phyloP scores from a whole-genome alignment of 2,888 invertebrate species.

The Muschampia staudingeri region DNA sequence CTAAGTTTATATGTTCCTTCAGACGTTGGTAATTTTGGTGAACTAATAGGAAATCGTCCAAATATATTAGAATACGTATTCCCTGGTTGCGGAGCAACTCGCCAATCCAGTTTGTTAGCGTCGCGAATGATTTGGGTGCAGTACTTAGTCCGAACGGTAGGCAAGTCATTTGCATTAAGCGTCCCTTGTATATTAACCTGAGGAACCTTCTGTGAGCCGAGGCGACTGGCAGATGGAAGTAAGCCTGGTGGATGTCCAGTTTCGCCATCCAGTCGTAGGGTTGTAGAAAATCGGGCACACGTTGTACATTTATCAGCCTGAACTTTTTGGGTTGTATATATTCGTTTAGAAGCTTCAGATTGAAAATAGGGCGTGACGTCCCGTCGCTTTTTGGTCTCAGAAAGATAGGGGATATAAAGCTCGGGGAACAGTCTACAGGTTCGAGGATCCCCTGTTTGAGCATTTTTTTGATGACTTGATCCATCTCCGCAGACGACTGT shows the following conservation, averaged over 20 bases:
- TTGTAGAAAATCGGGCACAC: neutral
- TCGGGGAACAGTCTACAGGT: neutral
- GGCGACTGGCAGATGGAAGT: neutral
- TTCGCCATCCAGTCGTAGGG: slow-evolving; percentile 6
- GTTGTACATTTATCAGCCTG: neutral
- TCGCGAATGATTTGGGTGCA: neutral
- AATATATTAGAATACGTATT: neutral
- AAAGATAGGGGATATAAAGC: neutral
- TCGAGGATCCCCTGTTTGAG: neutral
- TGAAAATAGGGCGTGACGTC: slow-evolving; percentile 2
- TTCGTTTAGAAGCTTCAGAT: neutral
- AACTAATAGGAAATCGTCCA: slow-evolving; percentile 4
- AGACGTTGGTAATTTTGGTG: neutral
- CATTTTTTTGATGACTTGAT: neutral
- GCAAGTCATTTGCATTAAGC: neutral
- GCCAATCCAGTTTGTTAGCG: neutral
- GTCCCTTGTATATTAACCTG: neutral
- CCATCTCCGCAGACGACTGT: neutral
- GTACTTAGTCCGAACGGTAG: neutral
- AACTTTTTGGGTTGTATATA: neutral
- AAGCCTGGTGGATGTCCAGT: slow-evolving; percentile 9
- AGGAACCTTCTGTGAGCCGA: neutral
- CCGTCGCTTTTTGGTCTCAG: neutral
- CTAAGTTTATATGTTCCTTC: neutral
- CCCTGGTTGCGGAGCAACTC: neutral